Conservation (phyloP, 2,113 vertebrate species). For the Platycercus adscitus region DNA sequence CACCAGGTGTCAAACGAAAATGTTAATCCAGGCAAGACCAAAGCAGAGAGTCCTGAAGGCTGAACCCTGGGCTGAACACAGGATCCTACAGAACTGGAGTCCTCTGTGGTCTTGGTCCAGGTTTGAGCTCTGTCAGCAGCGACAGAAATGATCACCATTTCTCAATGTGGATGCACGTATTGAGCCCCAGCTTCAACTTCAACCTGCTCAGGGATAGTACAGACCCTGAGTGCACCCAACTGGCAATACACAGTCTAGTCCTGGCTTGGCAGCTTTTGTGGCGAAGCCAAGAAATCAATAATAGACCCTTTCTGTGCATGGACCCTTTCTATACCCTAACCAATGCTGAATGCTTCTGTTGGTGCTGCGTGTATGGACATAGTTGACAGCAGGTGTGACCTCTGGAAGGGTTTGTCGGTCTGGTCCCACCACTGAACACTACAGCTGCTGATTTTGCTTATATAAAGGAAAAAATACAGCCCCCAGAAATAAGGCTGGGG, state of each 20-base stretch:
- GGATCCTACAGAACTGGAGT: not conserved
- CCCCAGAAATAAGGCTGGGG: not conserved
- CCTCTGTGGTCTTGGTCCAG: not conserved
- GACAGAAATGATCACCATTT: not conserved
- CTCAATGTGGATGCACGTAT: not conserved
- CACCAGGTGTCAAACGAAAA: constrained; percentile 46
- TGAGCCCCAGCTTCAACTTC: not conserved
- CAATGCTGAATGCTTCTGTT: not conserved
- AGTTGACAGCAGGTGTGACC: not conserved
- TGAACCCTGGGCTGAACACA: constrained; percentile 9
- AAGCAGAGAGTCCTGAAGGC: constrained; percentile 4
- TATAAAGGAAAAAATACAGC: not conserved
- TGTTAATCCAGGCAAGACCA: constrained; percentile 43
- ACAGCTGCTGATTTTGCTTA: not conserved
- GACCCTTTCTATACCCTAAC: not conserved
- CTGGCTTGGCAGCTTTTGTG: not conserved
- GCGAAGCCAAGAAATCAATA: not conserved
- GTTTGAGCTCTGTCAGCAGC: constrained; percentile 2
- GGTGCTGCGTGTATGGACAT: not conserved
- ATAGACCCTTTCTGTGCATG: not conserved
- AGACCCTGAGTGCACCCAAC: not conserved
- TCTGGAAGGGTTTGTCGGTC: not conserved
- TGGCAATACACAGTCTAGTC: not conserved
- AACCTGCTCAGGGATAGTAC: not conserved
- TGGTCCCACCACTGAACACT: not conserved